Percentiles rank a stretch among this genome's conserved stretches.
Conservation (phyloP, 2,113 vertebrate species). For the Bubalus kerabau region DNA sequence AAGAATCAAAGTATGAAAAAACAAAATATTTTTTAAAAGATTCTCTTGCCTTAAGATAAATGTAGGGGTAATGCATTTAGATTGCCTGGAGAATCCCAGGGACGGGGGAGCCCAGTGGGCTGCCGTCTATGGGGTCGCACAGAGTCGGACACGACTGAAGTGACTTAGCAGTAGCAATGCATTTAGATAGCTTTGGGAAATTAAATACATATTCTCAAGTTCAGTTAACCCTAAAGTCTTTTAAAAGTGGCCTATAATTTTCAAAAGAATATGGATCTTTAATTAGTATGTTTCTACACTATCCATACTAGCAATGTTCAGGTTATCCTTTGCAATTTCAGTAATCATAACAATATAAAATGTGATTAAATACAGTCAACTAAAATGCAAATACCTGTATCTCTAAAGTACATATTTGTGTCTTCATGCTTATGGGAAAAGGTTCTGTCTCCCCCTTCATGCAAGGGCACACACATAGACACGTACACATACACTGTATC, state of each 20-base stretch:
- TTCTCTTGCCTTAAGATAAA: not conserved
- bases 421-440: constrained; percentile 25
- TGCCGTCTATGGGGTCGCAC: too few species aligned
- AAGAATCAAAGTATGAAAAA: not conserved
- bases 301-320: not conserved
- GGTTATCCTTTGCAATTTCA: constrained; percentile 45
- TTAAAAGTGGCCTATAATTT: constrained; percentile 4
- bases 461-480: not conserved
- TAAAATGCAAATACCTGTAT: constrained; percentile 17
- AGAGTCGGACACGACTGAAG: too few species aligned
- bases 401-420: not conserved
- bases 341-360: constrained; percentile 31
- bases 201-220: not conserved
- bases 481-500: not conserved
- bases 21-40: not conserved
- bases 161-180: not conserved
- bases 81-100: not conserved
- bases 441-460: not conserved
- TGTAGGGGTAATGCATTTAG: not conserved
- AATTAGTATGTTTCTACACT: not conserved
- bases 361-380: constrained; percentile 25
- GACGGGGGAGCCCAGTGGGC: too few species aligned
- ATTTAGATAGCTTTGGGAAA: constrained; percentile 18
- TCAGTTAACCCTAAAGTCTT: not conserved
- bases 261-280: constrained; percentile 34